Percentiles rank a stretch among this genome's conserved stretches.
phyloP scores from a whole-genome alignment of 1,140 invertebrate genomes.

The Drosophila virilis region DNA sequence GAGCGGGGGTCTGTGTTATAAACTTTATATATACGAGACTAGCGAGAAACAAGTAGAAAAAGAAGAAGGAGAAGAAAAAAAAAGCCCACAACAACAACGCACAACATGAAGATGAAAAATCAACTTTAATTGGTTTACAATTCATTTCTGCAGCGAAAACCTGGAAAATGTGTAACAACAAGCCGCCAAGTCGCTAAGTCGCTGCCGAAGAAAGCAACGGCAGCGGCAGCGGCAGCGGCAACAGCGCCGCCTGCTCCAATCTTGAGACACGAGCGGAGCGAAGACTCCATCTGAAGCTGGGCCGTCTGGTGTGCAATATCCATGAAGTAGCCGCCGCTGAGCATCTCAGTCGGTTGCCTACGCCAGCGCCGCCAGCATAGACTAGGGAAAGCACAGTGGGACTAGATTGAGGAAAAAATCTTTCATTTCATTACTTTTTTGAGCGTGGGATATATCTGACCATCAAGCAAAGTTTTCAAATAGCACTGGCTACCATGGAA shows the following conservation, averaged over 20 bases:
- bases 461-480: no score
- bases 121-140: constrained; percentile 78
- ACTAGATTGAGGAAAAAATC: neutral
- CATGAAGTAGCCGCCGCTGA: constrained; percentile 62
- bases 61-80: neutral
- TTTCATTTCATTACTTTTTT: no score
- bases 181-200: constrained; percentile 53
- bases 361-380: constrained; percentile 37
- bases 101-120: constrained; percentile 67
- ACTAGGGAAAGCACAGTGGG: constrained; percentile 63
- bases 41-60: constrained; percentile 15
- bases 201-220: constrained; percentile 61
- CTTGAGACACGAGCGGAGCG: neutral
- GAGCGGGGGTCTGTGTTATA: constrained; percentile 14
- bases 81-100: neutral
- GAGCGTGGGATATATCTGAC: no score
- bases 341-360: constrained; percentile 38
- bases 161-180: constrained; percentile 69
- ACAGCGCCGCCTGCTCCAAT: constrained; percentile 27
- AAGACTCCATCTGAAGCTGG: neutral
- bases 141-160: constrained; percentile 74
- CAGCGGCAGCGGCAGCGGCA: constrained; percentile 48
- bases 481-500: no score
- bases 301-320: constrained; percentile 63
- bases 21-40: constrained; percentile 21